Evolutionary conservation across 2,888 invertebrate genomes (phyloP).

Genomic region (Trypoxylon attenuatum): DNA sequence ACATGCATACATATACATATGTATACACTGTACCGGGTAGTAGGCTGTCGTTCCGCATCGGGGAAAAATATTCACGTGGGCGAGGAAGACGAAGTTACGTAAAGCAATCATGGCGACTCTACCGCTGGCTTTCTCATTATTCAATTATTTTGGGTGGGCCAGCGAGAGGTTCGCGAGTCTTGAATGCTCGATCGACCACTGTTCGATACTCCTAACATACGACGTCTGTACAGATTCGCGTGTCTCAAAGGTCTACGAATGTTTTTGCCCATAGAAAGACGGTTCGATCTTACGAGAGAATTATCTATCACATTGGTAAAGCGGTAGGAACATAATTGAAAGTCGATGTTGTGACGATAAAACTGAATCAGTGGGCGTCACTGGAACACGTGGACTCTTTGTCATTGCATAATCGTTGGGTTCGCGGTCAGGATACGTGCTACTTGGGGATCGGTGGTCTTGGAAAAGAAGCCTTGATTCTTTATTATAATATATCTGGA

Average conservation of each 20-base stretch:
- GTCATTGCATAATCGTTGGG: slow-evolving; percentile 23
- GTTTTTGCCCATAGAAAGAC: too few species aligned
- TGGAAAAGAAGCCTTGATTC: too few species aligned
- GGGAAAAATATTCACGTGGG: slow-evolving; percentile 42
- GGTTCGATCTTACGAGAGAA: too few species aligned
- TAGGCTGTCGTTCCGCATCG: not conserved
- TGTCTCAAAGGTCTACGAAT: too few species aligned
- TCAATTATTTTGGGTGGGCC: slow-evolving; percentile 23
- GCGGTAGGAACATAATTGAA: slow-evolving; percentile 15
- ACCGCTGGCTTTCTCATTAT: slow-evolving; percentile 13
- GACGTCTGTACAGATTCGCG: too few species aligned
- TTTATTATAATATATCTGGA: too few species aligned
- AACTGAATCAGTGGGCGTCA: slow-evolving; percentile 21
- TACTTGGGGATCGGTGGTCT: not conserved
- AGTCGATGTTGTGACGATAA: slow-evolving; percentile 23
- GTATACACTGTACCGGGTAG: slow-evolving; percentile 13
- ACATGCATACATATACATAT: too few species aligned
- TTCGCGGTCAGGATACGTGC: slow-evolving; percentile 13
- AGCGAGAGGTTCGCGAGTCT: not conserved
- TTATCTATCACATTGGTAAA: too few species aligned
- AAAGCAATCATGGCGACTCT: slow-evolving; percentile 6
- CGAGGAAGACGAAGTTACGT: slow-evolving; percentile 32
- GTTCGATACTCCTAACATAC: too few species aligned
- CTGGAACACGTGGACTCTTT: slow-evolving; percentile 26
- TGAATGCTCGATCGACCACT: too few species aligned